phyloP scores from a whole-genome alignment of 2,113 vertebrate genomes.

The Lophius piscatorius region DNA sequence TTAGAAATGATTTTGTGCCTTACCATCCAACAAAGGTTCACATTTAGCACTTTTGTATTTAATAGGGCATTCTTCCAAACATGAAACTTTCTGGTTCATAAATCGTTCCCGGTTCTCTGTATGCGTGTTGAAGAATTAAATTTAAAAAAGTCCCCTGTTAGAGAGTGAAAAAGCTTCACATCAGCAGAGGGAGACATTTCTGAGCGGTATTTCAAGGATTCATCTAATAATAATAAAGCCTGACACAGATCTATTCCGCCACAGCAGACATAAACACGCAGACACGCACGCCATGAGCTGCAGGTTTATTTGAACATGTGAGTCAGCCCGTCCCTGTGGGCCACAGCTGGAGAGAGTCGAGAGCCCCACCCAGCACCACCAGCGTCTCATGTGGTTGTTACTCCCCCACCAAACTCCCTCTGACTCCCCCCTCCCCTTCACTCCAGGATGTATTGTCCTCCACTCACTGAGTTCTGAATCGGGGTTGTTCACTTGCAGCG shows the following conservation, averaged over 20 bases:
- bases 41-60: too few species aligned
- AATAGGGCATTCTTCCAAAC: too few species aligned
- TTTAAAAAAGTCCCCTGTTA: too few species aligned
- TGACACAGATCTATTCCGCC: constrained; percentile 4
- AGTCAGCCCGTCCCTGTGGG: constrained; percentile 58
- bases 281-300: constrained; percentile 31
- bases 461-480: constrained; percentile 47
- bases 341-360: constrained; percentile 58
- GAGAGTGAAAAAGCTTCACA: not conserved
- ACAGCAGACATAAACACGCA: constrained; percentile 32
- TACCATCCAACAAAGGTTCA: too few species aligned
- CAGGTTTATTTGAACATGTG: constrained; percentile 69
- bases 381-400: constrained; percentile 60
- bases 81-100: too few species aligned
- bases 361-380: constrained; percentile 65
- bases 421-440: constrained; percentile 55
- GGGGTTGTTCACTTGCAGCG: constrained; percentile 36
- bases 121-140: too few species aligned
- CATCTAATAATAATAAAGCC: not conserved
- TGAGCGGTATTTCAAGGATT: not conserved
- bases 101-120: too few species aligned
- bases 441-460: constrained; percentile 62
- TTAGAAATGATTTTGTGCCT: too few species aligned
- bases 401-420: constrained; percentile 21
- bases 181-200: constrained; percentile 38